Conservation (phyloP, 1,140 invertebrate species). For the Brachionus rotundiformis region DNA sequence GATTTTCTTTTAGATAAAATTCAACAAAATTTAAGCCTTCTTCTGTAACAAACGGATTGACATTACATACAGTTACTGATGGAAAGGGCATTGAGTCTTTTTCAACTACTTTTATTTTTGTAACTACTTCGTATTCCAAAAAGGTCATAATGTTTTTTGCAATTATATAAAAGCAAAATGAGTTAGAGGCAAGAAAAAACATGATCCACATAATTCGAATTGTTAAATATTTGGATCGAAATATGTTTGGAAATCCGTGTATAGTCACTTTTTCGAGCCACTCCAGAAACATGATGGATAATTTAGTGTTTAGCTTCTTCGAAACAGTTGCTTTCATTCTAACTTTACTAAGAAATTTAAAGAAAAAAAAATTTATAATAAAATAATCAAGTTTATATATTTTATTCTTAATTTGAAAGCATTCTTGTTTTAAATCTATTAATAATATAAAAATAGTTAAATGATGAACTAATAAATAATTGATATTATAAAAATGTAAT, state of each 20-base stretch:
- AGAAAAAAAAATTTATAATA: too few species aligned
- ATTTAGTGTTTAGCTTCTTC: too few species aligned
- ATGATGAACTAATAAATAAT: too few species aligned
- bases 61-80: conserved; percentile 22
- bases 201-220: background rate
- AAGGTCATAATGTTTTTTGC: background rate
- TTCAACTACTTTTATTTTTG: conserved; percentile 1
- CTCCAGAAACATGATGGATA: background rate
- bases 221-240: background rate
- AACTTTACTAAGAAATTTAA: too few species aligned
- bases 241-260: conserved; percentile 16
- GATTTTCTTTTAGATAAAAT: background rate
- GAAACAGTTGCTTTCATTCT: too few species aligned
- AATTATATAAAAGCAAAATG: background rate
- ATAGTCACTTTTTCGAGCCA: conserved; percentile 7
- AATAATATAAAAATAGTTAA: too few species aligned
- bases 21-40: background rate
- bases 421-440: too few species aligned
- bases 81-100: conserved; percentile 5
- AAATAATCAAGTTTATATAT: too few species aligned
- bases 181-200: background rate
- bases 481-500: too few species aligned
- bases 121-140: background rate
- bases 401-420: too few species aligned
- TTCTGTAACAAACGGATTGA: background rate